Base-by-base conservation (phyloP, 2,797 vertebrate species). In the Gallirallus australis region DNA sequence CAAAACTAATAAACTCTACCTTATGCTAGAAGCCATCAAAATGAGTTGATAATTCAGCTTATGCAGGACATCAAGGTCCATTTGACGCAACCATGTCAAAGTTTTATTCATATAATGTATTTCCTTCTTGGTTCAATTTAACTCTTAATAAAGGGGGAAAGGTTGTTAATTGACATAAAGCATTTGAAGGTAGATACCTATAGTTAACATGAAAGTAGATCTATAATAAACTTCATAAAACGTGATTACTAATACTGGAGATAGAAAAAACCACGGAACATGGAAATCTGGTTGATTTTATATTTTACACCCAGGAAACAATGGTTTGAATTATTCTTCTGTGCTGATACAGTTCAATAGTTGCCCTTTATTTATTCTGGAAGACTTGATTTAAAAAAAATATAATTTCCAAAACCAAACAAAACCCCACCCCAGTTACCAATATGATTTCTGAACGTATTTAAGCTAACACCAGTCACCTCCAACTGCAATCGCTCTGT, bases 211-310 rank as follows among this genome's bases (percentile, higher is more conserved):
- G 30, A 82, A 8, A 6, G 12, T 42, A 11, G 37, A 69, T 11
- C 31, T 33, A 28, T 53, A 75, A 64, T 0, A 71, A 14, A 48
- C 24, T 30, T 12, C 33, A 30, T 3, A 77, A 76, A 60, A 45
- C 0, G 0, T 1, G 2, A 12, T 21, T 61, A 4, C 40, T 61
- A 60, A 33, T 15, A 25, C 31, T 35, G 45, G 21, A 76, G 78
- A 54, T 17, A 19, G 27, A 75, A 31, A 69, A 80, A 80, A 71
- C 35, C n/a, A 76, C 9, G 54, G n/a, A 90, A 76, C 21, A 56
- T 6, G 9, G 21, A 61, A 84, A 47, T 2, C 17, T 35, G 17
- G 7, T 28, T 60, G 6, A 66, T 52, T 56, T 42, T 83, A 35
- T 23, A 25, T 76, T 90, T 76, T 61, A 42, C 12, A 52, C 2